Conservation (phyloP, 2,113 vertebrate genomes). For the Oophaga pumilio region DNA sequence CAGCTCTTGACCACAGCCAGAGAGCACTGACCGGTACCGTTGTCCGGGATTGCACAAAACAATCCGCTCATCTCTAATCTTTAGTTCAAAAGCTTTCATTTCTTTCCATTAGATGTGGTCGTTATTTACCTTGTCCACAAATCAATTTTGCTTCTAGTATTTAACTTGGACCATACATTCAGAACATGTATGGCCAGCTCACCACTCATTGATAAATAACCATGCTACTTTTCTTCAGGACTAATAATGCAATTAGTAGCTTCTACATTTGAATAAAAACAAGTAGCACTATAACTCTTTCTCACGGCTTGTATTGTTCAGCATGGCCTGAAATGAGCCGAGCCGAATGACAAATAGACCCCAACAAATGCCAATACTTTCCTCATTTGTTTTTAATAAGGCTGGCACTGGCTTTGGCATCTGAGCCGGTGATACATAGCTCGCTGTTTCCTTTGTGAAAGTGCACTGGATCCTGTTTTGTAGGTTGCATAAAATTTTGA, state of each 20-base stretch:
- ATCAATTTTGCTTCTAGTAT: background rate
- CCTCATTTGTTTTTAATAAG: slow-evolving; percentile 33
- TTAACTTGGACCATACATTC: background rate
- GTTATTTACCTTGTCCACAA: background rate
- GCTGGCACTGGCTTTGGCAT: slow-evolving; percentile 6
- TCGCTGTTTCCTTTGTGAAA: background rate
- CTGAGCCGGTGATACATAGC: background rate
- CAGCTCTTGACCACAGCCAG: too few species aligned
- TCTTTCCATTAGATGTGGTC: background rate
- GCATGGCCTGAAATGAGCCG: slow-evolving; percentile 1
- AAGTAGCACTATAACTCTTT: slow-evolving; percentile 32
- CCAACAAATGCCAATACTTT: slow-evolving; percentile 34
- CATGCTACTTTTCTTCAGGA: background rate
- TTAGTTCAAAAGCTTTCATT: background rate
- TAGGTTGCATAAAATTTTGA: background rate
- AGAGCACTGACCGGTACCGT: too few species aligned
- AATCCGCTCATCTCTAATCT: background rate
- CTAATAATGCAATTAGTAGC: slow-evolving; percentile 37
- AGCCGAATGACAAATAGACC: slow-evolving; percentile 21
- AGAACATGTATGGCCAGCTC: background rate
- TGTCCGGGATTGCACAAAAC: too few species aligned
- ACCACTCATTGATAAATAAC: background rate
- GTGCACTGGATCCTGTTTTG: background rate
- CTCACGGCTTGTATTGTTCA: slow-evolving; percentile 12
- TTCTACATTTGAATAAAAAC: slow-evolving; percentile 38